phyloP scores from a whole-genome alignment of 2,113 vertebrate genomes.

The Spermophilus dauricus region DNA sequence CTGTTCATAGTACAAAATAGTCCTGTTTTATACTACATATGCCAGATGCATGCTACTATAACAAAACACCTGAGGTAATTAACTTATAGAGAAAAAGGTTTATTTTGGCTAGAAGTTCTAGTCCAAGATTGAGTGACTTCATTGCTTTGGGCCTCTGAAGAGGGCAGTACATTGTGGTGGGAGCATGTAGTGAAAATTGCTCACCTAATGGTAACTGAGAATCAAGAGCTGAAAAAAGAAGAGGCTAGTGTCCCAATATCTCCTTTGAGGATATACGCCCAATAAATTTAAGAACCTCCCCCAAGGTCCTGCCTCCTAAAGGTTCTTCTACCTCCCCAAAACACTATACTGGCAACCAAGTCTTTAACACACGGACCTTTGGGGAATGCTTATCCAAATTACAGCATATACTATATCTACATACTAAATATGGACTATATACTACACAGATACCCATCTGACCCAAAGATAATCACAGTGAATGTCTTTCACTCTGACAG shows the following conservation, averaged over 20 bases:
- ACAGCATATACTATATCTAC: neutral
- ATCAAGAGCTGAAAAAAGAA: neutral
- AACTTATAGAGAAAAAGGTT: neutral
- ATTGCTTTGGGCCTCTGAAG: neutral
- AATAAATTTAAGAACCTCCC: neutral
- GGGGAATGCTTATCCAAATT: neutral
- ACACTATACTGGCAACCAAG: neutral
- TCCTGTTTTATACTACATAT: neutral
- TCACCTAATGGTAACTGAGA: neutral
- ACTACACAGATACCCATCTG: neutral
- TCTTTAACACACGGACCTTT: neutral
- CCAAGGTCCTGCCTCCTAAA: neutral
- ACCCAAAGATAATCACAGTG: neutral
- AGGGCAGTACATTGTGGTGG: neutral
- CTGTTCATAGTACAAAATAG: neutral
- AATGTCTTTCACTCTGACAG: constrained; percentile 13
- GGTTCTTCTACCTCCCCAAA: neutral
- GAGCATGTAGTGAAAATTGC: neutral
- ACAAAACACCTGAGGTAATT: neutral
- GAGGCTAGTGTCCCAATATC: neutral
- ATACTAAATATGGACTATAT: neutral
- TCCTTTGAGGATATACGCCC: neutral
- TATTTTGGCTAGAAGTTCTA: neutral
- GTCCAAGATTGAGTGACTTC: neutral
- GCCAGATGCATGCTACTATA: neutral